These are phyloP conservation scores for Phymatocera aterrima DNA, from an alignment of 2,888 invertebrate species.

Conservation along the genomic window DNA sequence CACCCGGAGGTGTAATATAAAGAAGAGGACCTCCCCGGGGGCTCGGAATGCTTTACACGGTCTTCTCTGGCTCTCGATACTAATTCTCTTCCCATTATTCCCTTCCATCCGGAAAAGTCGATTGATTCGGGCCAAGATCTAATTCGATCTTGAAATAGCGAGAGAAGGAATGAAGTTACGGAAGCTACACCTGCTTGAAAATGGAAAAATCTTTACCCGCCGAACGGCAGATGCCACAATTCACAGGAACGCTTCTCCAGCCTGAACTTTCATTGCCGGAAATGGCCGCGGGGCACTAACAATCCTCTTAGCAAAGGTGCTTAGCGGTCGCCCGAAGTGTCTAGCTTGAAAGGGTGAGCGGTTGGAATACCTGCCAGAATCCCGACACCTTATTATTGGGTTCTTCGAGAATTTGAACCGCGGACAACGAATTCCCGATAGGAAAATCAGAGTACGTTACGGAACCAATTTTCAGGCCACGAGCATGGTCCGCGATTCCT, in stretches of 20 bases:
- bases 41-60: background rate
- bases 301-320: constrained; percentile 28
- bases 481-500: no score
- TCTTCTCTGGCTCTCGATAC: background rate
- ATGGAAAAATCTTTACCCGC: background rate
- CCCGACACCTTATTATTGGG: background rate
- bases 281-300: constrained; percentile 24
- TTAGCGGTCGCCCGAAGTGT: constrained; percentile 1
- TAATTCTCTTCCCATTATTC: background rate
- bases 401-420: background rate
- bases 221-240: background rate
- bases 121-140: no score
- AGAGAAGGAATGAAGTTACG: no score
- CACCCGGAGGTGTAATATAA: background rate
- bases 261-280: background rate
- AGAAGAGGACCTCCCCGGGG: no score
- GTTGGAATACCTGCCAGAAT: background rate
- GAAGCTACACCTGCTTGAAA: no score
- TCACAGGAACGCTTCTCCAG: background rate
- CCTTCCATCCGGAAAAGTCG: background rate
- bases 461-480: no score
- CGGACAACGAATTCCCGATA: no score
- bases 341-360: constrained; percentile 16
- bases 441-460: no score
- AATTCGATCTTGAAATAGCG: no score